phyloP scores from a whole-genome alignment of 2,113 vertebrate species.

The Actinemys pallida region DNA sequence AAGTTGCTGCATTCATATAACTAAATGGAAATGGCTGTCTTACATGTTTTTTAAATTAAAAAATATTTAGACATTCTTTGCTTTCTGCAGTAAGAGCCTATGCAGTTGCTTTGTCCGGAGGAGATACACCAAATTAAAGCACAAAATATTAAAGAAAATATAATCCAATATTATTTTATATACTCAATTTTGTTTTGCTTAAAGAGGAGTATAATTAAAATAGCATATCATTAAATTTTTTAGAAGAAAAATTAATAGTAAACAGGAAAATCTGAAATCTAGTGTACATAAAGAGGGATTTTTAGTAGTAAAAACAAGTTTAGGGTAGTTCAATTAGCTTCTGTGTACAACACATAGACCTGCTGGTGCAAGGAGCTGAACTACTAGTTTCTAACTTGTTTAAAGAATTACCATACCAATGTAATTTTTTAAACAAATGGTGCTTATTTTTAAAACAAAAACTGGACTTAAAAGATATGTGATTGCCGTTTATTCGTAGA shows the following conservation, averaged over 20 bases:
- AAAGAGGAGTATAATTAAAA: background rate
- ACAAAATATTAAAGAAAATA: background rate
- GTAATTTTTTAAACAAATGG: background rate
- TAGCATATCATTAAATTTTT: background rate
- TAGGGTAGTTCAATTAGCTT: background rate
- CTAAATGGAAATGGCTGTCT: background rate
- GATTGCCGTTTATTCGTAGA: conserved; percentile 43
- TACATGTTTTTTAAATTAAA: background rate
- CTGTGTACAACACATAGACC: background rate
- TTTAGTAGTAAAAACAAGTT: background rate
- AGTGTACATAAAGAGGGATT: background rate
- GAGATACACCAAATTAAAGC: background rate
- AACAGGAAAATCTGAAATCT: background rate
- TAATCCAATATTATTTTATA: rapidly evolving
- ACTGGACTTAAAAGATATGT: conserved; percentile 52
- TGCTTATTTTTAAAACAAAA: conserved; percentile 49
- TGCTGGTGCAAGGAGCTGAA: background rate
- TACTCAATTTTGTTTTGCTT: background rate
- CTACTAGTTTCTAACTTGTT: background rate
- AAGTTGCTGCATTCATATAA: background rate
- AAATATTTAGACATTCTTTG: background rate
- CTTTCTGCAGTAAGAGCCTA: background rate
- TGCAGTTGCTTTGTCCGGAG: background rate
- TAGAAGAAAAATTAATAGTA: background rate
- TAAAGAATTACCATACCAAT: background rate